Base-by-base conservation (phyloP, 2,888 invertebrate genomes). In the Lithophane semibrunnea region DNA sequence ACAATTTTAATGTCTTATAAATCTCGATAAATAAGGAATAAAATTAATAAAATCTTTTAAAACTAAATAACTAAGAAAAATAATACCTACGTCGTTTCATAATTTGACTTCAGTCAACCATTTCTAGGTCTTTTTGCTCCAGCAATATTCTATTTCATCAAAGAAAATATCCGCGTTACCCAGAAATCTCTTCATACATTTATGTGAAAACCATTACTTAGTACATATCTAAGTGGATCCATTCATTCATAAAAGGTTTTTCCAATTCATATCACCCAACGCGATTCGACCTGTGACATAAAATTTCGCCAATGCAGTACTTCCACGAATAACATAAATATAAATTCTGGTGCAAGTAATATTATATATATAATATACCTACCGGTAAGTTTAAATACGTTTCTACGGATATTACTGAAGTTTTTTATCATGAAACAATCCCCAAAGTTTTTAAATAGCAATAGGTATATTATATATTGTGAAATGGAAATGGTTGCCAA, bases 221-320 rank as follows among this genome's bases (percentile, higher is more conserved):
- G 64, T 77, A 83, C 82, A 77, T 49, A 77, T 79, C 73, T 81
- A 79, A 87, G 83, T 88, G 86, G 77, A 88, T 81, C 83, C 88
- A 77, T 83, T 87, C 88, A 87, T 75, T 77, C 83, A 86, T 86
- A 76, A 87, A 87, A 87, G 86, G 86, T 79, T 86, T 75, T 88
- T 83, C 88, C 86, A 86, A 88, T 83, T 84, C 86, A 86, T 84
- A 83, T 87, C 79, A 86, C 75, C 77, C 76, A 67, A 52, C 60
- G 70, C 69, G 10, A 69, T 60, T 76, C 75, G 70, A 83, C 64
- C 69, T 70, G 76, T 79, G 77, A 79, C 75, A 86, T 77, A 71
- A 70, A 87, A 72, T 68, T 73, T 76, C 37, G 63, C 65, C 60
- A 83, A 75, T 69, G 73, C 74, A 77, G 67, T 75, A 74, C 65